phyloP scores from a whole-genome alignment of 2,797 vertebrate species.

The Squalus acanthias region DNA sequence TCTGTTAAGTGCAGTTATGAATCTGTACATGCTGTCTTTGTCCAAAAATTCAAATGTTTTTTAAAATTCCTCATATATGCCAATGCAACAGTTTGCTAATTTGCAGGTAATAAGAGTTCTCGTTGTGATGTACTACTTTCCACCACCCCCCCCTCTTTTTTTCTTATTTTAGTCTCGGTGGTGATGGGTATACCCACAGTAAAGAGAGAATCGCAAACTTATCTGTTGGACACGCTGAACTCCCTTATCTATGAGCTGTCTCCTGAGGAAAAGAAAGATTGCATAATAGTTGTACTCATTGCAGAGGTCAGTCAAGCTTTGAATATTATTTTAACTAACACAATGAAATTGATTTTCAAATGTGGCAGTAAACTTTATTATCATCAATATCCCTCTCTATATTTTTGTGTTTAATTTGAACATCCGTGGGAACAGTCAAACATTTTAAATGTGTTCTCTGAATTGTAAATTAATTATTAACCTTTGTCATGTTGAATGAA shows the following conservation, averaged over 20 bases:
- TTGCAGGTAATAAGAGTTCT: neutral
- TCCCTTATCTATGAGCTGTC: conserved; percentile 68
- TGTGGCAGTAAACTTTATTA: neutral
- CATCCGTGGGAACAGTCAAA: neutral
- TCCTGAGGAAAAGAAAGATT: conserved; percentile 57
- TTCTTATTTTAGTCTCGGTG: conserved; percentile 66
- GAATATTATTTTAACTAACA: neutral
- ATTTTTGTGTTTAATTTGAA: neutral
- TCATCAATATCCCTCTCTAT: neutral
- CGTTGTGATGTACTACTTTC: neutral
- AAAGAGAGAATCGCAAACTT: conserved; percentile 66
- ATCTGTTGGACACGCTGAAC: conserved; percentile 69
- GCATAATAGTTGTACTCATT: conserved; percentile 70
- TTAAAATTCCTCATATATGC: neutral
- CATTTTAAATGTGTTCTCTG: neutral
- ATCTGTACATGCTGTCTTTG: neutral
- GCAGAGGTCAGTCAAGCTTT: conserved; percentile 65
- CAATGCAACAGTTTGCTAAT: neutral
- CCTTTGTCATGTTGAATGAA: neutral
- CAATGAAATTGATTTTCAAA: neutral
- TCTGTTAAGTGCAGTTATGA: neutral
- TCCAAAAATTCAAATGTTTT: neutral
- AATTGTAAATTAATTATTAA: neutral
- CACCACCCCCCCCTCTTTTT: neutral
- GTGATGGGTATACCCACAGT: conserved; percentile 80